Evolutionary conservation across 2,113 vertebrate genomes (phyloP), one percentile per base, ranked within the genome.

Genomic region (Brachionichthys hirsutus): DNA sequence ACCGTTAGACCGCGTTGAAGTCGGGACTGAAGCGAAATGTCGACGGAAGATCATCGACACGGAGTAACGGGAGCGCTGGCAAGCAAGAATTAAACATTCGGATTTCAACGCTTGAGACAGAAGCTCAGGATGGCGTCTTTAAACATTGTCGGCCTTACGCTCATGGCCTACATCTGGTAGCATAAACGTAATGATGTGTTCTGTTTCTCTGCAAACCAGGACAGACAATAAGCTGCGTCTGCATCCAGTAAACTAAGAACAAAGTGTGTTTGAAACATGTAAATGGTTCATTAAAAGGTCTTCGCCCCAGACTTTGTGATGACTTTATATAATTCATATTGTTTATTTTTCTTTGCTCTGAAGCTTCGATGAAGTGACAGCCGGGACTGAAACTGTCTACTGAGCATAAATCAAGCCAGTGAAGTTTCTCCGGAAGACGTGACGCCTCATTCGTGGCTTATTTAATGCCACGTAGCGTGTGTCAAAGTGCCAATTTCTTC

Each of bases 71-170:
- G 15, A 24, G 38, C 19, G 51, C 66, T 54, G 65, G 35, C 43
- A 53, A 62, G 54, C n/a, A 75, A 61, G 1, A 7, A 44, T 30
- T 8, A 12, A 70, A 69, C 64, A 64, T 38, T 38, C 3, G 4
- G 2, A 38, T 59, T 82, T 75, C 65, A 75, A 63, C 19, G 78
- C 84, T 82, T 19, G 78, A 87, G 77, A 84, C 76, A 1, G 74
- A 59, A 60, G 38, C 80, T 75, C 80, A 8, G 12, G 36, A 38
- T 1, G 9, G 36, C 9, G 9, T 38, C 36, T 10, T 12, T 11
- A 12, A 8, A 30, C 4, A 30, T 30, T 4, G 24, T 3, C 24
- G 24, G 24, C 24, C 24, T 30, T 6, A 30, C 24, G 24, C 24
- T 30, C 24, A 30, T 8, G 24, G 5, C 8, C 24, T 30, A 30